These are phyloP conservation scores for Aethes cnicana DNA, from an alignment of 2,888 invertebrate species.

Conservation along the genomic window DNA sequence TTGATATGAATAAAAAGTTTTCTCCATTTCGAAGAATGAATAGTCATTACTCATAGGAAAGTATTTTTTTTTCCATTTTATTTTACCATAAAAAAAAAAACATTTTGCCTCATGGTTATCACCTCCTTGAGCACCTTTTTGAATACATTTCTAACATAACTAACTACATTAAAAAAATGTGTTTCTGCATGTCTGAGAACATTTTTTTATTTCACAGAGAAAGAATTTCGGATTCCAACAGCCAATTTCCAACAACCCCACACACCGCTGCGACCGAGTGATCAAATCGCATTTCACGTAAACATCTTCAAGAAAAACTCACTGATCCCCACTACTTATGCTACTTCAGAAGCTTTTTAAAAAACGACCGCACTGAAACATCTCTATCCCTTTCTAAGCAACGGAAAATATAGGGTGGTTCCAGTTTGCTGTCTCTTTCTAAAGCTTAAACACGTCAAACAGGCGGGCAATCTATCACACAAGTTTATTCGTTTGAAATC, in stretches of 20 bases:
- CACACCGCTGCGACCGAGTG: slow-evolving; percentile 60
- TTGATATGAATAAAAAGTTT: too few relatives aligned
- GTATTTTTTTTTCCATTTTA: too few relatives aligned
- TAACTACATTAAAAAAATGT: too few relatives aligned
- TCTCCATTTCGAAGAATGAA: too few relatives aligned
- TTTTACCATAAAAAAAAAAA: too few relatives aligned
- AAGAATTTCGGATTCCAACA: too few relatives aligned
- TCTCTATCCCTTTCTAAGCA: slow-evolving; percentile 50
- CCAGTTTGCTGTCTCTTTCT: slow-evolving; percentile 57
- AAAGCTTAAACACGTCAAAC: slow-evolving; percentile 72
- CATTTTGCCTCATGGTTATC: too few relatives aligned
- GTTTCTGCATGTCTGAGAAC: too few relatives aligned
- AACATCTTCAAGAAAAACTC: slow-evolving; percentile 82
- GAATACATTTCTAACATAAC: too few relatives aligned
- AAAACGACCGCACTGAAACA: slow-evolving; percentile 66
- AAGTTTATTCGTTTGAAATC: slow-evolving; percentile 80
- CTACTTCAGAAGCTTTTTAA: slow-evolving; percentile 76
- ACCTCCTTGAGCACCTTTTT: too few relatives aligned
- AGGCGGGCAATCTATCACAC: slow-evolving; percentile 76
- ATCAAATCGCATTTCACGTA: slow-evolving; percentile 78
- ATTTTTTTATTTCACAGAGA: too few relatives aligned
- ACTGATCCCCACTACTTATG: slow-evolving; percentile 80
- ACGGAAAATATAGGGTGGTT: slow-evolving; percentile 9
- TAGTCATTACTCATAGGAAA: too few relatives aligned
- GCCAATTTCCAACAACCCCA: slow-evolving; percentile 52